A percentile compares a stretch with the other conserved stretches of the same genome.
These are phyloP conservation scores for Drosophila flavopinicola DNA, from an alignment of 2,888 invertebrate species.

Conservation along the genomic window DNA sequence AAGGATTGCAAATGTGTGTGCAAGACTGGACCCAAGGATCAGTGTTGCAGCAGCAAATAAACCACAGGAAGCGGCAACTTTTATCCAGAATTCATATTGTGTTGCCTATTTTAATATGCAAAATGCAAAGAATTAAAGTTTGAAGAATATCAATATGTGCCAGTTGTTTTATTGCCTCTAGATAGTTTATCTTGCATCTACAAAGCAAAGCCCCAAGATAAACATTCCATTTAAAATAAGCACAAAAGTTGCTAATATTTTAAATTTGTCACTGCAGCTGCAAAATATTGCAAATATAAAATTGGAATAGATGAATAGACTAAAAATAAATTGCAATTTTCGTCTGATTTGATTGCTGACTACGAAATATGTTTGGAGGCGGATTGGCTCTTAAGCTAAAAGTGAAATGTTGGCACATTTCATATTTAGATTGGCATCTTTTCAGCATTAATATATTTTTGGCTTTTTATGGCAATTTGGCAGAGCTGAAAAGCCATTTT, in stretches of 20 bases:
- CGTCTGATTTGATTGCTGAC: neutral
- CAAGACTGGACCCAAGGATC: slow-evolving; percentile 67
- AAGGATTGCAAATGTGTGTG: slow-evolving; percentile 68
- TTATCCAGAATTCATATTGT: slow-evolving; percentile 13
- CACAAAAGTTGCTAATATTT: neutral
- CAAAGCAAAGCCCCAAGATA: neutral
- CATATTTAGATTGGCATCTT: slow-evolving; percentile 1
- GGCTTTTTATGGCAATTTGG: neutral
- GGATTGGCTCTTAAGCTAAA: neutral
- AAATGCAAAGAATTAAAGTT: neutral
- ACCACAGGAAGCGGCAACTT: neutral
- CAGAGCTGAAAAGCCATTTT: slow-evolving; percentile 1
- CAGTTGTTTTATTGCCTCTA: neutral
- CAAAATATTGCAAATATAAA: neutral
- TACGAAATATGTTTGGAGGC: neutral
- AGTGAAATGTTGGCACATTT: slow-evolving; percentile 3
- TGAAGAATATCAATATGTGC: neutral
- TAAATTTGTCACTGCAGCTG: slow-evolving; percentile 8
- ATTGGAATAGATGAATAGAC: neutral
- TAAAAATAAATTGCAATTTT: neutral
- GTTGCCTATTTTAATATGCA: neutral
- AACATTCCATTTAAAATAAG: no score
- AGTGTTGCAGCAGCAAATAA: slow-evolving; percentile 69
- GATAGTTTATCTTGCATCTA: no score
- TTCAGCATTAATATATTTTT: neutral